These are phyloP conservation scores for Cerceris rybyensis DNA, from an alignment of 2,888 invertebrate species.

Conservation along the genomic window DNA sequence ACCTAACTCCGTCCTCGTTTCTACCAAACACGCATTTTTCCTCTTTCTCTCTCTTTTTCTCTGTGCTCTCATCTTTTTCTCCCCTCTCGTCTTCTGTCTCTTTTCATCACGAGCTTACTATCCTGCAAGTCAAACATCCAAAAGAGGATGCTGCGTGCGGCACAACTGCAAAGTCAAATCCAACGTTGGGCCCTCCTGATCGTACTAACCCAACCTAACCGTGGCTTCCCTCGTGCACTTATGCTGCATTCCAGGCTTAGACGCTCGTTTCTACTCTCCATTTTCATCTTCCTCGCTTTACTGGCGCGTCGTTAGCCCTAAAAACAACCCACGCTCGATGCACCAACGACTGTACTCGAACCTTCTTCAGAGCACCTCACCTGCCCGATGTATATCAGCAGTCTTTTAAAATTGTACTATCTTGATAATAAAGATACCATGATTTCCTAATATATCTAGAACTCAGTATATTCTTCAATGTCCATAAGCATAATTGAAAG, in stretches of 20 bases:
- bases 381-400: slow-evolving; percentile 19
- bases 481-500: too few relatives aligned
- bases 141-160: slow-evolving; percentile 60
- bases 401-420: too few relatives aligned
- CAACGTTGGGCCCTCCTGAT: slow-evolving; percentile 52
- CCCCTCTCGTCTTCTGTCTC: slow-evolving; percentile 37
- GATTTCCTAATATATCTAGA: too few relatives aligned
- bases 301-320: slow-evolving; percentile 60
- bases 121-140: slow-evolving; percentile 67
- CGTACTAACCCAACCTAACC: slow-evolving; percentile 54
- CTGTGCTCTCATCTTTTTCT: slow-evolving; percentile 16
- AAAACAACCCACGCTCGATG: slow-evolving; percentile 40
- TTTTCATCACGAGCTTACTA: slow-evolving; percentile 40
- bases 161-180: slow-evolving; percentile 78
- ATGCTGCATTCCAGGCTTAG: slow-evolving; percentile 72
- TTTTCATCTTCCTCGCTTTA: slow-evolving; percentile 62
- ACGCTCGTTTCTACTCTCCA: slow-evolving; percentile 59
- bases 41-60: slow-evolving; percentile 29
- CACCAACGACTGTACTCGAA: slow-evolving; percentile 20
- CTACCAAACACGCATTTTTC: slow-evolving; percentile 38
- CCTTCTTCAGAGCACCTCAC: slow-evolving; percentile 37
- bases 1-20: slow-evolving; percentile 54
- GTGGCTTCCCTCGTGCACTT: slow-evolving; percentile 51
- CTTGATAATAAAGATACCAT: too few relatives aligned
- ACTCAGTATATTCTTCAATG: too few relatives aligned